phyloP scores from a whole-genome alignment of 2,888 invertebrate species.

The Eristalis arbustorum region DNA sequence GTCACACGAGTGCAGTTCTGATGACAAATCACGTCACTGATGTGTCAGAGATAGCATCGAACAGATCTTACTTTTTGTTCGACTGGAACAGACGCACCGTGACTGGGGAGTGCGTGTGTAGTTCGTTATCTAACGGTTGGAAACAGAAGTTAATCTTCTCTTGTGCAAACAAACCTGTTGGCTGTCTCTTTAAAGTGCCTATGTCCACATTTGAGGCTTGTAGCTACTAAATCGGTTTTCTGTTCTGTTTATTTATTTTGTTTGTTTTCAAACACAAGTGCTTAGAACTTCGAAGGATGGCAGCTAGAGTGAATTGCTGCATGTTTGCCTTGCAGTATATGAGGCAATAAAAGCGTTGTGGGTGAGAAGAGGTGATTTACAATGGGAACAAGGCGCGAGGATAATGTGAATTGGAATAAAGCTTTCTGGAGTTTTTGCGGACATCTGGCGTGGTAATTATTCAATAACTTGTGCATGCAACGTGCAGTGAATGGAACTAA shows the following conservation, averaged over 20 bases:
- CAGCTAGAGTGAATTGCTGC: background rate
- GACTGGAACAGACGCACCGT: background rate
- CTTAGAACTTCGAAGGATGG: background rate
- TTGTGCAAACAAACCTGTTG: background rate
- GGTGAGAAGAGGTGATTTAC: no score
- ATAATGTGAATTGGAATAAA: no score
- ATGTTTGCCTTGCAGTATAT: no score
- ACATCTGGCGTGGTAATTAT: no score
- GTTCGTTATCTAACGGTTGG: background rate
- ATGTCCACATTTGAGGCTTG: background rate
- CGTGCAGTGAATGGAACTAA: no score
- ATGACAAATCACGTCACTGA: background rate
- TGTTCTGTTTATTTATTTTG: background rate
- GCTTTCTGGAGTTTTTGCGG: no score
- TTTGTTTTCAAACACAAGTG: background rate
- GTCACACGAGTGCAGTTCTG: background rate
- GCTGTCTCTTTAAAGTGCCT: background rate
- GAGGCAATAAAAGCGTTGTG: no score
- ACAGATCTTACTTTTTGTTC: background rate
- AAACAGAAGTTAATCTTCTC: background rate
- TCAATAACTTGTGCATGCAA: no score
- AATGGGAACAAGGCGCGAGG: no score
- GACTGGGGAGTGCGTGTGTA: background rate
- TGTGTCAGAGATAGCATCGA: background rate
- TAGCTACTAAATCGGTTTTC: background rate